Evolutionary conservation across 1,140 invertebrate genomes (phyloP), one percentile per base, ranked within the genome.

Genomic region (Apis dorsata): DNA sequence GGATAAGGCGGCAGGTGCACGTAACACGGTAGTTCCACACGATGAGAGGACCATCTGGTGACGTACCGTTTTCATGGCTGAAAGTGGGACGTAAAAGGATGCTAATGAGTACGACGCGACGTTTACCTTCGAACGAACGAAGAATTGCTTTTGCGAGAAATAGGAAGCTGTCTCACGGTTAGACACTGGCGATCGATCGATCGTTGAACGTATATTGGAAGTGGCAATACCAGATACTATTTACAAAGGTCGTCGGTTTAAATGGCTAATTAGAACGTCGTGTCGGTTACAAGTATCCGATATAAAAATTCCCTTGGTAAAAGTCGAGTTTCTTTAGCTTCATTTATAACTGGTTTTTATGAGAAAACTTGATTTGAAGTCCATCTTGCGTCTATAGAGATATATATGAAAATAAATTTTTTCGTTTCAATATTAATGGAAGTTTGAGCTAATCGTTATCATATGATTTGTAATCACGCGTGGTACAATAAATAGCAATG

Each of bases 61-160:
- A 83, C 83, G 84, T 89, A 77, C 85, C 85, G 81, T 83, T 86
- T 80, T 70, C 71, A 21, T 57, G 69, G 59, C 85, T 77, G 90
- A 89, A 92, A 92, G 87, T 85, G 80, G 87, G 72, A 84, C 87
- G 85, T 87, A 87, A 87, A 88, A 85, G 70, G 88, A 91, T 88
- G 89, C 85, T 90, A 90, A 91, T 87, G 65, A 72, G 19, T n/a
- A 59, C 76, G 13, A 62, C 44, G 55, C 28, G 17, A 10, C 17
- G 10, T 55, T 51, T 44, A 44, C 34, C 80, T 21, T 15, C 63
- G n/a, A 34, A 17, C n/a, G 44, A 59, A 77, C 24, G 65, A 69
- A 13, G 65, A 69, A 74, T 57, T 34, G 60, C 80, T 68, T 5
- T 69, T 53, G 65, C 2, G 44, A 60, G 55, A 44, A 63, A 76